Evolutionary conservation across 2,888 invertebrate species (phyloP).

Genomic region (Phorcus lineatus): DNA sequence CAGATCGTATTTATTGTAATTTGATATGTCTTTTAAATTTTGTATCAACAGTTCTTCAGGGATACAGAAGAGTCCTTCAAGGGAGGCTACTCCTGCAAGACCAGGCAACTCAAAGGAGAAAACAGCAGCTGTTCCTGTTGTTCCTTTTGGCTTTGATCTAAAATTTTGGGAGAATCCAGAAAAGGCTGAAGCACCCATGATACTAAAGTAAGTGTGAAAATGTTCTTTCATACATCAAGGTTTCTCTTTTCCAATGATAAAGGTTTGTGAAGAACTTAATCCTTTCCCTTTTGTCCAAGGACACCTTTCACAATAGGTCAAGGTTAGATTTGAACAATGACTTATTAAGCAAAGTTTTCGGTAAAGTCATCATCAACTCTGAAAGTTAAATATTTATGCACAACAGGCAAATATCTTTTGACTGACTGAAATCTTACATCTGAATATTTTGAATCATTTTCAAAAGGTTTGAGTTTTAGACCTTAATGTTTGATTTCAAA

Average conservation of each 20-base stretch:
- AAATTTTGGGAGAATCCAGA: conserved; percentile 78
- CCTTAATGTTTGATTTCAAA: too few relatives aligned
- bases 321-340: too few relatives aligned
- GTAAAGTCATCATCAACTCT: too few relatives aligned
- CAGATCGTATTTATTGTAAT: neutral
- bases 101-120: neutral
- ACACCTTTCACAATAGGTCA: too few relatives aligned
- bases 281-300: too few relatives aligned
- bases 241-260: neutral
- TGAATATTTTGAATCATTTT: too few relatives aligned
- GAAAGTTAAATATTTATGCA: too few relatives aligned
- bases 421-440: too few relatives aligned
- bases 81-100: neutral
- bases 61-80: neutral
- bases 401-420: too few relatives aligned
- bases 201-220: conserved; percentile 38
- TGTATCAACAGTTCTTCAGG: neutral
- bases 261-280: too few relatives aligned
- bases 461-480: too few relatives aligned
- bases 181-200: conserved; percentile 74
- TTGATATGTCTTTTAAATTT: neutral
- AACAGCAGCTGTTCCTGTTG: conserved; percentile 73
- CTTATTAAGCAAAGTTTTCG: too few relatives aligned
- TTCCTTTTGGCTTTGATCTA: conserved; percentile 78
- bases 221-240: neutral